phyloP scores from a whole-genome alignment of 2,113 vertebrate genomes.

The Passer domesticus region DNA sequence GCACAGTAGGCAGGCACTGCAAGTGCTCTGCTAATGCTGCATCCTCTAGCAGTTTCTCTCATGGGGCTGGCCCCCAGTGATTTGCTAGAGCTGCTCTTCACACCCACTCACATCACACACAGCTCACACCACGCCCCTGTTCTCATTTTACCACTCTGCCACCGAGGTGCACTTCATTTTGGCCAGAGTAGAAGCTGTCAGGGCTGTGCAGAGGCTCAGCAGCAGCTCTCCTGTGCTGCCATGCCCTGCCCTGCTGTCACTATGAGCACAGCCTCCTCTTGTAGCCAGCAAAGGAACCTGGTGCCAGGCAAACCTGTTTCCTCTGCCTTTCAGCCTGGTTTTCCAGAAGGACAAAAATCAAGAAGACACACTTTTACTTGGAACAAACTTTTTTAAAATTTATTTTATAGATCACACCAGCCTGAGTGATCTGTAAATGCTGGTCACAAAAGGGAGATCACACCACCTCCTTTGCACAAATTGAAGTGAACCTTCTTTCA shows the following conservation, averaged over 20 bases:
- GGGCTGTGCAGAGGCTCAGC: not conserved
- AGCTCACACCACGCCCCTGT: not conserved
- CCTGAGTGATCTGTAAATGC: slow-evolving; percentile 62
- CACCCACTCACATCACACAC: fast-evolving
- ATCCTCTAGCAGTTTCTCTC: not conserved
- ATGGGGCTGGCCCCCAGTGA: not conserved
- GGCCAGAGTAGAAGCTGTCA: not conserved
- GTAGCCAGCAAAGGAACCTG: not conserved
- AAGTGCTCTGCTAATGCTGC: not conserved
- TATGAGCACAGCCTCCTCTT: fast-evolving
- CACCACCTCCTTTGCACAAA: slow-evolving; percentile 24
- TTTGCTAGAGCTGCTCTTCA: not conserved
- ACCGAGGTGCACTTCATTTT: fast-evolving
- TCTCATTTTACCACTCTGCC: not conserved
- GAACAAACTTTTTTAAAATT: slow-evolving; percentile 71
- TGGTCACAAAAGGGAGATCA: slow-evolving; percentile 67
- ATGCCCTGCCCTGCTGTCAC: not conserved
- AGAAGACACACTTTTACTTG: not conserved
- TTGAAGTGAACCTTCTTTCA: slow-evolving; percentile 41
- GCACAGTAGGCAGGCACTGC: fast-evolving
- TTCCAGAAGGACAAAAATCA: not conserved
- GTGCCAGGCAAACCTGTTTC: not conserved
- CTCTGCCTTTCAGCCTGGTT: not conserved
- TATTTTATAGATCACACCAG: slow-evolving; percentile 72
- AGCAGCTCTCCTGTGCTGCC: not conserved